phyloP scores from a whole-genome alignment of 1,140 invertebrate genomes.

The Lepidurus couesii region DNA sequence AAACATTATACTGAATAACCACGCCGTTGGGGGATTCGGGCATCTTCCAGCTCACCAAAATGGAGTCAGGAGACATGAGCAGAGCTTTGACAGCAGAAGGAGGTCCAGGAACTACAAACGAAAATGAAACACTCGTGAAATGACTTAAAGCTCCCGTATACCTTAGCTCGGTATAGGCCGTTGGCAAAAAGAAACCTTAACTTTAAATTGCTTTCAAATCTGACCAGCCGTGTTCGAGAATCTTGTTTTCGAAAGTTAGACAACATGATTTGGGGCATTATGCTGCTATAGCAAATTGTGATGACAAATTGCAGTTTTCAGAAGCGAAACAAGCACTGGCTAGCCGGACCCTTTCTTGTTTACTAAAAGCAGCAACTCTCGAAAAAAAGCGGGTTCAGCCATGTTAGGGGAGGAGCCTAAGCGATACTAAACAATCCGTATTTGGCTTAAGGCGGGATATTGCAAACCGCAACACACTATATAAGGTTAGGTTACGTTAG shows the following conservation, averaged over 20 bases:
- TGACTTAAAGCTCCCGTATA: neutral
- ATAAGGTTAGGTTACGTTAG: too few species aligned
- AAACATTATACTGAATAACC: conserved; percentile 88
- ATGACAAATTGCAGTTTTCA: too few species aligned
- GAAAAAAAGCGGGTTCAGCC: too few species aligned
- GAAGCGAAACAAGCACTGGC: too few species aligned
- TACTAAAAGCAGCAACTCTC: too few species aligned
- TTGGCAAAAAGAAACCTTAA: neutral
- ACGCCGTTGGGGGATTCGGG: conserved; percentile 87
- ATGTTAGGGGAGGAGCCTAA: too few species aligned
- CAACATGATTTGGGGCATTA: conserved; percentile 36
- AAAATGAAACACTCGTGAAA: conserved; percentile 30
- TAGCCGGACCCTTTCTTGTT: too few species aligned
- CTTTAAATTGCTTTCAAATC: neutral
- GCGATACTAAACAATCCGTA: too few species aligned
- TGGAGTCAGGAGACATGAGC: conserved; percentile 81
- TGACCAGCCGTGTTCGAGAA: too few species aligned
- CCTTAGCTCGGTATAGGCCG: neutral
- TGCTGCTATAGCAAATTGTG: too few species aligned
- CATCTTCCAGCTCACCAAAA: conserved; percentile 87
- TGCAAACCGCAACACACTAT: too few species aligned
- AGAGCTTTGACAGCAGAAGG: conserved; percentile 87
- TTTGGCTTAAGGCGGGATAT: too few species aligned
- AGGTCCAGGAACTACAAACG: conserved; percentile 73
- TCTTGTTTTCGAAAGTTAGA: conserved; percentile 28